phyloP scores from a whole-genome alignment of 2,888 invertebrate species.

The Drosophila formosana region DNA sequence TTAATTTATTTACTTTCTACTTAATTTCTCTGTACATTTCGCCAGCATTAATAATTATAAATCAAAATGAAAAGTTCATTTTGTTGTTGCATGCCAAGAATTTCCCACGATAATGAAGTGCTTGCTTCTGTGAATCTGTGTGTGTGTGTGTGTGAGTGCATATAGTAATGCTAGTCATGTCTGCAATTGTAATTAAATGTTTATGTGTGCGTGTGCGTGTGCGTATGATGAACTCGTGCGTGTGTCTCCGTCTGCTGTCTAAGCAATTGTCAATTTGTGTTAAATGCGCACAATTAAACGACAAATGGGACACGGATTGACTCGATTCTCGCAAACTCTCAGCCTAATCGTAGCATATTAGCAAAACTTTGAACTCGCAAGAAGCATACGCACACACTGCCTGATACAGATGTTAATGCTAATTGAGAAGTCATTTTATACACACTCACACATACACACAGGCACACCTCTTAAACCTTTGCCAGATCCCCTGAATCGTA shows the following conservation, averaged over 20 bases:
- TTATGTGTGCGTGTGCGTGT: slow-evolving; percentile 31
- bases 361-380: slow-evolving; percentile 44
- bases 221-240: slow-evolving; percentile 37
- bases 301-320: slow-evolving; percentile 55
- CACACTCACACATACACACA: background rate
- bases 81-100: slow-evolving; percentile 29
- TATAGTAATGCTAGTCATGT: slow-evolving; percentile 39
- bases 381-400: slow-evolving; percentile 30
- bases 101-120: slow-evolving; percentile 60
- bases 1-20: background rate
- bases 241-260: slow-evolving; percentile 34
- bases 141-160: slow-evolving; percentile 11
- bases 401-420: slow-evolving; percentile 19
- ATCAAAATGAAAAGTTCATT: slow-evolving; percentile 15
- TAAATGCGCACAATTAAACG: slow-evolving; percentile 76
- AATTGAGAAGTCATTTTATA: slow-evolving; percentile 38
- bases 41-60: background rate
- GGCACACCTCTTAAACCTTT: slow-evolving; percentile 22
- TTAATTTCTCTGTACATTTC: background rate
- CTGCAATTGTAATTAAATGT: slow-evolving; percentile 64
- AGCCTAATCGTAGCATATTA: slow-evolving; percentile 67
- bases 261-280: slow-evolving; percentile 77
- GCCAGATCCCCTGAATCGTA: slow-evolving; percentile 17
- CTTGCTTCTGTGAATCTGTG: slow-evolving; percentile 15
- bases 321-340: slow-evolving; percentile 25